Evolutionary conservation across 2,113 vertebrate species (phyloP).

Genomic region (Actenoides lindsayi): DNA sequence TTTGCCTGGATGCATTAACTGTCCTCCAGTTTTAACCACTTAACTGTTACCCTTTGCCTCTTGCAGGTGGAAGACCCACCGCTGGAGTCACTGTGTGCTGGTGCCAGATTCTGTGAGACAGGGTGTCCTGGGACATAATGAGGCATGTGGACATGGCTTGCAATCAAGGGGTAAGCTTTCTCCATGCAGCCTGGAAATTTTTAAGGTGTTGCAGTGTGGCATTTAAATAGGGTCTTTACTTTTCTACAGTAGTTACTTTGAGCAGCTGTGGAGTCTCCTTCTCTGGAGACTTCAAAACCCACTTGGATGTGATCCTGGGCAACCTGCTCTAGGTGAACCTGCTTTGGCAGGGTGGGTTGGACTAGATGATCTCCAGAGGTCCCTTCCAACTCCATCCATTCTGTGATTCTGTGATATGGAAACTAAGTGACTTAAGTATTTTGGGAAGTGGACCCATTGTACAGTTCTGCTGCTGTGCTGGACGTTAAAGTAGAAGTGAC

Average conservation of each 20-base stretch:
- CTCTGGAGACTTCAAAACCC: neutral
- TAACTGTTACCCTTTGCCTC: neutral
- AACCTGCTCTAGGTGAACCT: neutral
- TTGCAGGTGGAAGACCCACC: slow-evolving; percentile 88
- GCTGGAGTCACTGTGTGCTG: slow-evolving; percentile 87
- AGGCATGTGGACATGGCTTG: slow-evolving; percentile 89
- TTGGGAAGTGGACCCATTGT: neutral
- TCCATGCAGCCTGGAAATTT: neutral
- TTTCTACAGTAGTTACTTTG: neutral
- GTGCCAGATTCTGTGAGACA: slow-evolving; percentile 86
- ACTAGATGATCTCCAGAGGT: neutral
- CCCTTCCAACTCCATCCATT: neutral
- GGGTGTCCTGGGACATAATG: slow-evolving; percentile 71
- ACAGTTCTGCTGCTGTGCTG: neutral
- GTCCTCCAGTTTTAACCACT: neutral
- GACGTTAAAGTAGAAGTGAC: neutral
- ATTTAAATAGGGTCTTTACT: neutral
- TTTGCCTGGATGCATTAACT: neutral
- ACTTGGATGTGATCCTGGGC: neutral
- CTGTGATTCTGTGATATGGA: neutral
- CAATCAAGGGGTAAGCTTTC: slow-evolving; percentile 87
- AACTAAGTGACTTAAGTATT: neutral
- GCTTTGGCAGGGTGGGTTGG: neutral
- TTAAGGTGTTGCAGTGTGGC: too few relatives aligned
- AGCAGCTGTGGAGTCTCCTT: neutral